Base-by-base conservation (phyloP, 2,888 invertebrate genomes). In the Hypolimnas misippus region DNA sequence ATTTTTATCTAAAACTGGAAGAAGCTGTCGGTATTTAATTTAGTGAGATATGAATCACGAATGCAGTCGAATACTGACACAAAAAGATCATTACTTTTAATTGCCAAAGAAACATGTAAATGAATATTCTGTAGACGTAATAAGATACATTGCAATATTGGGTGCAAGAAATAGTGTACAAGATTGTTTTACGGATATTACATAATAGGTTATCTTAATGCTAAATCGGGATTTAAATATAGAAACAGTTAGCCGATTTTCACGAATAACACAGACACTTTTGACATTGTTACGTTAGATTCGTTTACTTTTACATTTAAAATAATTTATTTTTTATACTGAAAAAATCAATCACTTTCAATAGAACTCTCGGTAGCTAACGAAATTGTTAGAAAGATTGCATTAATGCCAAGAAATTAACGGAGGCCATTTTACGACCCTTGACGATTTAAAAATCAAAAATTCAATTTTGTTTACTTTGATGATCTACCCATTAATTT, bases 21-120 rank as follows among this genome's bases (percentile, higher is more conserved):
- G 35, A 38, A n/a, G n/a, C 2, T n/a, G 35, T n/a, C n/a, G 25
- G 35, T n/a, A 38, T n/a, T n/a, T 38, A 38, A 38, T 38, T 38
- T n/a, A 38, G 35, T 38, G 35, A 38, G 35, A 38, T 38, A 38
- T 38, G 35, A 38, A 38, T 38, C 35, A 38, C 12, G n/a, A 38
- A 12, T 7, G 0, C 8, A 33, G 35, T 38, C n/a, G 35, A 38
- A 38, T n/a, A 38, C n/a, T n/a, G n/a, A 38, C n/a, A 38, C n/a
- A 46, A 46, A 44, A 46, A 46, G 44, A 46, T n/a, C 44, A 46
- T 46, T 46, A 21, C 19, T 12, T 21, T 46, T 21, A 46, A 46
- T 46, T 21, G 44, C 12, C 21, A 21, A 46, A 40, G 40, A 4
- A 5, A 46, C 21, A 21, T 46, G 19, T 46, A 46, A 46, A 3